Evolutionary conservation across 2,888 invertebrate species (phyloP), one percentile per base, ranked within the genome.

Genomic region (Ryuthela nishihirai): DNA sequence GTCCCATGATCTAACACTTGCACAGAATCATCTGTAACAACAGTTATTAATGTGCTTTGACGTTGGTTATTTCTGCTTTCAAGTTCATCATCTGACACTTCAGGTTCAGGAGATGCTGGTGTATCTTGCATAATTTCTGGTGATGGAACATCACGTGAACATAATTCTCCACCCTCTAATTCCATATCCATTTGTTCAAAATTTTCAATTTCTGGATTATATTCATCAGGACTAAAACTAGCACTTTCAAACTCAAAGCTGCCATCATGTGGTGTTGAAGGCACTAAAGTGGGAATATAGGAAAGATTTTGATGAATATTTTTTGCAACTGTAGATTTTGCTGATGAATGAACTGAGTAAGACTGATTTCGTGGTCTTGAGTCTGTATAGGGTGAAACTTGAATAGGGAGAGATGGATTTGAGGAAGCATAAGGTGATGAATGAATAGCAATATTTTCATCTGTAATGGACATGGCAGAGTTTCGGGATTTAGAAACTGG

Each of bases 131-230:
- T n/a, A n/a, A 41, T 26, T 10, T 46, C 32, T 4, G 50, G 56
- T 3, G 56, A 58, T 17, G 50, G 46, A 12, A 52, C 38, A 42
- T 50, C 46, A 9, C 29, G 17, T 32, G 20, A 18, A 17, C 21
- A 32, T n/a, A 29, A 61, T 9, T 59, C 62, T n/a, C 53, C 38
- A 5, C 61, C 54, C 44, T 56, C 50, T n/a, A n/a, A n/a, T 6
- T 60, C 64, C n/a, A 64, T 26, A 38, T 64, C 65, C 64, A 65
- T 64, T 23, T 64, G 62, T 34, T 65, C 62, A 34, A 58, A 60
- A n/a, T 53, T 44, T 36, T 64, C 59, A 24, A 54, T 39, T 35
- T 53, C 53, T 7, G 53, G 53, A 43, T 52, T 48, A 36, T 59
- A 53, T 21, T 52, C 53, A 12, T 39, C 34, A 4, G 29, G 4